Base-by-base conservation (phyloP, 1,140 invertebrate species). In the Drosophila ananassae region DNA sequence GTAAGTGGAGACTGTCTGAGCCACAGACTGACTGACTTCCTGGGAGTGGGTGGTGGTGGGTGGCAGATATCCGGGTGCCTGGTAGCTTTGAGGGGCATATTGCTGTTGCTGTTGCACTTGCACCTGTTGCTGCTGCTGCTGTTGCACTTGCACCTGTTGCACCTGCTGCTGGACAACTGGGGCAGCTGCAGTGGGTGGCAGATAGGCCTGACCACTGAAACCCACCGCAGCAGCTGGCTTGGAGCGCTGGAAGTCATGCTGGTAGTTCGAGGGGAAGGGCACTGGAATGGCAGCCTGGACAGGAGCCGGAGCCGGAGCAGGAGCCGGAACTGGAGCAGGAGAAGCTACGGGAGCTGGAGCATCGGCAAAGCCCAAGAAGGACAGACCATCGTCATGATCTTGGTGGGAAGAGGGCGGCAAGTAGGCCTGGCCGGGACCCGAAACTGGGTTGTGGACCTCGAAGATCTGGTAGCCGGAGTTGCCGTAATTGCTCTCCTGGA, bases 391-490 rank as follows among this genome's bases (percentile, higher is more conserved):
- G 54, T 87, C 66, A 5, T 58, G 47, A 47, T 24, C 52, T 50
- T 17, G 21, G 41, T 50, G 39, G 9, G 41, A 25, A 55, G 25
- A 63, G 5, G 80, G 79, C 21, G 82, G 83, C 60, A 89, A 37
- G 37, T 89, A 79, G 30, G 67, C 59, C 25, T 63, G 56, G 7
- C 39, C 55, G 25, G 73, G 78, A 56, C 57, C 77, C 44, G 71
- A 55, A 24, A 90, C 83, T 9, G 90, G 82, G 52, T 90, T 90
- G 67, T 90, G 89, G 25, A 90, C 89, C 78, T 90, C 89, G 21
- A 89, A 90, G 28, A 90, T 82, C 51, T 90, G 89, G 53, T 90
- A 90, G 48, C 75, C 74, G 2, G 84, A 89, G 32, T 84, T 77
- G 34, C 59, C 84, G 28, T 84, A 90, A 41, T 50, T 83, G 30